Percentiles rank a stretch among this genome's conserved stretches.
Conservation (phyloP, 2,113 vertebrate genomes). For the Mugil cephalus region DNA sequence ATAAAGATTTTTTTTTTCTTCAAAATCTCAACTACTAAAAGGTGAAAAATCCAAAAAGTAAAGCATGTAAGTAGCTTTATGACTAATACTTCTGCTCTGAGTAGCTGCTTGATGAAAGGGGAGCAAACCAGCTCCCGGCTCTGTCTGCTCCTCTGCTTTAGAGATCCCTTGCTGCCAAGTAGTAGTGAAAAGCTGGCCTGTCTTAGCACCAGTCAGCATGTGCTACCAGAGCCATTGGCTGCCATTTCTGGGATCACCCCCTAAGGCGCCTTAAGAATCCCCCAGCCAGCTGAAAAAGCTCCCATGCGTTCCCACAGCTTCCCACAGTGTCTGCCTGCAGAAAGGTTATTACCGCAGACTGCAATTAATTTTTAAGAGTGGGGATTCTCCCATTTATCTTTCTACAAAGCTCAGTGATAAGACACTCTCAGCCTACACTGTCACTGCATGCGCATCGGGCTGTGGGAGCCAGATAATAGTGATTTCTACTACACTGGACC, state of each 20-base stretch:
- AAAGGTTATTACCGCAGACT: slow-evolving; percentile 64
- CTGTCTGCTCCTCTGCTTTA: slow-evolving; percentile 51
- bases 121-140: slow-evolving; percentile 22
- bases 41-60: slow-evolving; percentile 16
- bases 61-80: not conserved
- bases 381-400: slow-evolving; percentile 66
- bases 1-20: slow-evolving; percentile 2
- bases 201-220: slow-evolving; percentile 64
- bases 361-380: slow-evolving; percentile 72
- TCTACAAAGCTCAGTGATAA: slow-evolving; percentile 47
- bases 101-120: slow-evolving; percentile 39
- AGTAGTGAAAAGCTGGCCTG: slow-evolving; percentile 66
- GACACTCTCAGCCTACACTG: slow-evolving; percentile 16
- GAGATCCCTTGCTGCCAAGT: slow-evolving; percentile 48
- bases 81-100: slow-evolving; percentile 36
- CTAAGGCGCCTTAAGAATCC: slow-evolving; percentile 56
- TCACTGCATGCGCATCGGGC: slow-evolving; percentile 37
- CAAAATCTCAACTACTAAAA: slow-evolving; percentile 27
- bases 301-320: slow-evolving; percentile 32
- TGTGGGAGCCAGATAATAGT: slow-evolving; percentile 42
- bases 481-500: slow-evolving; percentile 16
- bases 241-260: slow-evolving; percentile 61
- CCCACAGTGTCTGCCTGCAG: slow-evolving; percentile 36
- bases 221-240: slow-evolving; percentile 56
- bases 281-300: slow-evolving; percentile 53